Evolutionary conservation across 2,888 invertebrate species (phyloP), one percentile per base, ranked within the genome.

Genomic region (Lacanobia wlatinum): DNA sequence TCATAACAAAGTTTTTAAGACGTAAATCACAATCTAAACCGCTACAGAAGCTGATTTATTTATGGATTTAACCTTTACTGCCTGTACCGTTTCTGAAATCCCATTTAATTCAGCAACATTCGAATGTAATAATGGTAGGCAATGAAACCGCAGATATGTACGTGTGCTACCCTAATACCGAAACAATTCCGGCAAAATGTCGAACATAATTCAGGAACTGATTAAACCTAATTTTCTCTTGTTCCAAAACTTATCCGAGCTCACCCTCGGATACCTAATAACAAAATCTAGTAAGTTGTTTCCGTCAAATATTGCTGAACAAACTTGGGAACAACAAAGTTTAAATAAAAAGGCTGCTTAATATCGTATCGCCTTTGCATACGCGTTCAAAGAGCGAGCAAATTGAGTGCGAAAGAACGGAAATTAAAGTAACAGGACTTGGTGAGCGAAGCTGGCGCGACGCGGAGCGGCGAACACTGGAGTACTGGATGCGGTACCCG

Each of bases 371-470:
- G 87, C 80, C 83, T 89, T 88, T 90, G 88, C 89, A 89, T 87
- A 86, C 78, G 82, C 82, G 85, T 58, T 90, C 90, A 90, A 89
- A 90, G 89, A 87, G 82, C 85, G 85, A 75, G 84, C 78, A 90
- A 91, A 91, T 92, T 90, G 89, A 91, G 87, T 90, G 84, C 84
- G 84, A 88, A 90, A 89, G 88, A 92, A 90, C 94, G 94, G 94
- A 94, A 94, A 94, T 94, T 93, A 93, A 92, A 91, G 90, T 88
- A 88, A 89, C 76, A 75, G 65, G 78, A 80, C 63, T 80, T 78
- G 70, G 82, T 82, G 70, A 78, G 53, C 53, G 78, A 70, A 67
- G 55, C 59, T 55, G 72, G 65, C 61, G 67, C 61, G 38, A 28
- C 64, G 12, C 7, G 55, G 60, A 70, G 14, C 18, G 0, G 10